Conservation (phyloP, 2,888 invertebrate species). For the Lingula anatina region DNA sequence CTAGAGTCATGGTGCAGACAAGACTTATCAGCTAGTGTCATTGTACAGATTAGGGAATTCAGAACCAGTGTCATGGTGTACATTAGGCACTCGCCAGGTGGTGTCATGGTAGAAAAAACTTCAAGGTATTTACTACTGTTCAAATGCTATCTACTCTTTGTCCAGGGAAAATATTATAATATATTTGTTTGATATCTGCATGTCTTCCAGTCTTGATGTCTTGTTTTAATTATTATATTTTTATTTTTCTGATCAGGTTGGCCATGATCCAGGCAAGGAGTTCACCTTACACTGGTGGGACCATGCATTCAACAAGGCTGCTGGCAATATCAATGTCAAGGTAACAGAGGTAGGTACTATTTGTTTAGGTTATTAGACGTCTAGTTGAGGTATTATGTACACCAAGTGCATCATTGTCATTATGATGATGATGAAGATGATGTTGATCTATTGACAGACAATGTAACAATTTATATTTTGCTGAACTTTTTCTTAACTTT, state of each 20-base stretch:
- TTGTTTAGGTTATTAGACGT: no score
- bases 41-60: no score
- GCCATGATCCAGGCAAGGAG: constrained; percentile 69
- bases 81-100: no score
- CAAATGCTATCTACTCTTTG: no score
- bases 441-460: neutral
- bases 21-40: no score
- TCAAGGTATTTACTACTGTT: neutral
- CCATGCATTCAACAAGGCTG: constrained; percentile 69
- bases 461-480: neutral
- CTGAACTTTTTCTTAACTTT: no score
- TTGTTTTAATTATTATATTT: neutral
- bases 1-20: no score
- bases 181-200: neutral
- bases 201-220: neutral
- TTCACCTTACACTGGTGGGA: constrained; percentile 85
- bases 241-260: constrained; percentile 54
- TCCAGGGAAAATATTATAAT: no score
- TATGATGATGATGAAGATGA: neutral
- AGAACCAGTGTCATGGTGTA: no score
- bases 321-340: constrained; percentile 60
- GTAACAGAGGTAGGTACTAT: constrained; percentile 14
- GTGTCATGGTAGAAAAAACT: no score
- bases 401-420: no score
- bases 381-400: no score